Base-by-base conservation (phyloP, 2,113 vertebrate genomes). In the Melanerpes aurifrons region DNA sequence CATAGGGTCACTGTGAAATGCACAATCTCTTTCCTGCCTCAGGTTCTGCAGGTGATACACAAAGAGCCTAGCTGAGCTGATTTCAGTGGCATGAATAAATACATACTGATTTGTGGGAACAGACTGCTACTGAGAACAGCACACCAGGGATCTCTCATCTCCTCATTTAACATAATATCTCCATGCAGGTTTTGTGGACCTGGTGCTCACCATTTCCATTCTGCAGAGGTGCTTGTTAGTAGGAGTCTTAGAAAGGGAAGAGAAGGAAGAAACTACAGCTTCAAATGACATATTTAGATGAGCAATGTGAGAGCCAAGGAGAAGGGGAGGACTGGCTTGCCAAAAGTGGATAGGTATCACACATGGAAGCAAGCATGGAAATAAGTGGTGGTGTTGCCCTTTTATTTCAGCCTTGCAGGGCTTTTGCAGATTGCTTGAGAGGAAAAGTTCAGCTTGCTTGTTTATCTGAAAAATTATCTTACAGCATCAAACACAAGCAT, bases 81-180 rank as follows among this genome's bases (percentile, higher is more conserved):
- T 91, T 69, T 74, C 72, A 80, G 79, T 20, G 32, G 68, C 40
- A 62, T n/a, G 77, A 95, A 90, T 93, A 92, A 81, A 96, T 64
- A 61, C 66, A 83, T 20, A 18, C 28, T 86, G 88, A 80, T 83
- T 32, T 57, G 15, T 77, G 59, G 67, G 77, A 94, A 81, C 29
- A 26, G 69, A 8, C 43, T 67, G 40, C 73, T 43, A 48, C 43
- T 14, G 83, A 94, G 79, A 70, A 40, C 19, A 48, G 79, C 94
- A 79, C 82, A 83, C 68, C 2, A 2, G 79, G 57, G 20, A 73
- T 57, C 53, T 79, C 78, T 59, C 7, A 70, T 71, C 87, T 91
- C 79, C 64, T 83, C 53, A 64, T 92, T 93, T 86, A 93, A 75
- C 69, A 54, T 29, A 68, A 82, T 6, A 3, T 66, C 47, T 79